A percentile compares a stretch with the other conserved stretches of the same genome.
phyloP scores from a whole-genome alignment of 2,888 invertebrate genomes.

The Podotricha telesiphe region DNA sequence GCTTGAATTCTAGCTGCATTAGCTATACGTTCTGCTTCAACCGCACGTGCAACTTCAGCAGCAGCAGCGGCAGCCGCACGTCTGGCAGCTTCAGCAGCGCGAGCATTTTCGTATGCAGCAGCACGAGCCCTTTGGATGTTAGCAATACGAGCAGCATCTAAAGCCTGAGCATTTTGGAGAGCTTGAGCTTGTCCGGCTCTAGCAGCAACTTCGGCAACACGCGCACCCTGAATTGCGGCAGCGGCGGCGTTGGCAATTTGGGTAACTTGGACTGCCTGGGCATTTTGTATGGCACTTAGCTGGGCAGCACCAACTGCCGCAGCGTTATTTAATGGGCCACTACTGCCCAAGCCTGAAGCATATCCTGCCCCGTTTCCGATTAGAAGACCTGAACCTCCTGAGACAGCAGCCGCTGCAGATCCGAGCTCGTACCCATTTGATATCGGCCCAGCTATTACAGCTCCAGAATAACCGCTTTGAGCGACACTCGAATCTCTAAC shows the following conservation, averaged over 20 bases:
- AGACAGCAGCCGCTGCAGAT: slow-evolving; percentile 33
- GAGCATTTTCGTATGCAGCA: slow-evolving; percentile 73
- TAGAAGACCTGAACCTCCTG: slow-evolving; percentile 30
- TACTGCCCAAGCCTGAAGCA: slow-evolving; percentile 37
- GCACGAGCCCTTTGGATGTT: slow-evolving; percentile 76
- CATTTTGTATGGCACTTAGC: slow-evolving; percentile 76
- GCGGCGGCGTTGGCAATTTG: slow-evolving; percentile 75
- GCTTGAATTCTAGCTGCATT: slow-evolving; percentile 76
- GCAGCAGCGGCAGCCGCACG: slow-evolving; percentile 67
- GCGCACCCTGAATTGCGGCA: slow-evolving; percentile 75
- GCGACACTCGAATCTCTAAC: slow-evolving; percentile 59
- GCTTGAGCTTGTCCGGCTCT: slow-evolving; percentile 72
- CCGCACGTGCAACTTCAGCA: slow-evolving; percentile 63
- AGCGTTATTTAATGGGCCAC: slow-evolving; percentile 68
- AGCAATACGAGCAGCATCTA: slow-evolving; percentile 73
- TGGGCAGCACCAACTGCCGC: slow-evolving; percentile 74
- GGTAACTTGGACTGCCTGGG: slow-evolving; percentile 73
- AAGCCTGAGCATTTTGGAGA: slow-evolving; percentile 73
- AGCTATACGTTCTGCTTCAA: slow-evolving; percentile 69
- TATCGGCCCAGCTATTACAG: slow-evolving; percentile 41
- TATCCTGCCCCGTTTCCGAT: slow-evolving; percentile 25
- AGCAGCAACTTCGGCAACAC: slow-evolving; percentile 72
- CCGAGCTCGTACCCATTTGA: slow-evolving; percentile 36
- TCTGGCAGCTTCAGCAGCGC: slow-evolving; percentile 72
- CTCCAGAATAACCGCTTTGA: slow-evolving; percentile 53